Percentiles rank a stretch among this genome's conserved stretches.
Evolutionary conservation across 2,797 vertebrate species (phyloP).

Genomic region (Lophotriccus pileatus): DNA sequence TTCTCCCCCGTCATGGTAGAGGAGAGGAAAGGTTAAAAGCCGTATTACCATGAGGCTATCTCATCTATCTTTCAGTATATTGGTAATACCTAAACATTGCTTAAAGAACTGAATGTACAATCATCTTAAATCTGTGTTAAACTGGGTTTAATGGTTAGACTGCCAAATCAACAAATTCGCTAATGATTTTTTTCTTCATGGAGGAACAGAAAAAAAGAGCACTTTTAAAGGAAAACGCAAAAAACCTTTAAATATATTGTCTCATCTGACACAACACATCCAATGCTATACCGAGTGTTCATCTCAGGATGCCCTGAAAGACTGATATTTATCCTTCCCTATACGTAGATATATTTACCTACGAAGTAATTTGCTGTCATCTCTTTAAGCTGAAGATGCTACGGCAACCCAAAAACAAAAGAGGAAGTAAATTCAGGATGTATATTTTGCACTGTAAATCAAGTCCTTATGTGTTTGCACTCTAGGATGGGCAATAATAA

Average conservation of each 20-base stretch:
- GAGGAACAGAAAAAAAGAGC: neutral
- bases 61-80: slow-evolving; percentile 79
- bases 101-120: slow-evolving; percentile 46
- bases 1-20: slow-evolving; percentile 85
- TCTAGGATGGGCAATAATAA: slow-evolving; percentile 51
- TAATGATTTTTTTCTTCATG: neutral
- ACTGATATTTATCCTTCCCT: neutral
- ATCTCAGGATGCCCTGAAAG: neutral
- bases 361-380: slow-evolving; percentile 9
- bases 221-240: neutral
- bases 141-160: neutral
- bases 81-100: slow-evolving; percentile 66
- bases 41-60: slow-evolving; percentile 61
- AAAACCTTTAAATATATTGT: neutral
- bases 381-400: neutral
- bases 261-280: neutral
- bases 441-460: slow-evolving; percentile 57
- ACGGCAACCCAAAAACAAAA: neutral
- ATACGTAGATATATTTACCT: neutral
- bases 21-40: slow-evolving; percentile 89
- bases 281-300: neutral
- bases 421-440: slow-evolving; percentile 27
- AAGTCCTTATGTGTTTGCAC: slow-evolving; percentile 44
- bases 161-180: neutral
- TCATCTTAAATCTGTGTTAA: slow-evolving; percentile 23